Evolutionary conservation across 2,888 invertebrate genomes (phyloP), one percentile per base, ranked within the genome.

Genomic region (Aleiodes alternator): DNA sequence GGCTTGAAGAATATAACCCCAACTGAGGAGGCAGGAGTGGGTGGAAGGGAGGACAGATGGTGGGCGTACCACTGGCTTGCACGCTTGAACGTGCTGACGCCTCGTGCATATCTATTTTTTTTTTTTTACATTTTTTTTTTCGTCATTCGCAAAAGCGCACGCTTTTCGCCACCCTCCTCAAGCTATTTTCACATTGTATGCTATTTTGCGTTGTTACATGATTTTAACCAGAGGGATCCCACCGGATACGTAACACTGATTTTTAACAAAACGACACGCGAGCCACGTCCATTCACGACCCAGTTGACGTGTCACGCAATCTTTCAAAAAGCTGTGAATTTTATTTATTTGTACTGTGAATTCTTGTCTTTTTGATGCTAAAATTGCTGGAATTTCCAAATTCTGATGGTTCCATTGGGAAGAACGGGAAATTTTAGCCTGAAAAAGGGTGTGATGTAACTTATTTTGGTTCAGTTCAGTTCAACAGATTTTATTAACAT

Each of bases 21-120:
- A 66, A 77, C 75, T 76, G 78, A 79, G 75, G 75, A 73, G 79
- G 78, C 69, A 34, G 34, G 73, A 76, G 74, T 76, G 78, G 69
- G 74, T 68, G 55, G 70, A 71, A 76, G 79, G 78, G 80, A 82
- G 83, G 84, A 84, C 87, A 87, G 85, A 87, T 86, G 87, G 87
- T 84, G 86, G 87, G 87, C 87, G 87, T 87, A 84, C 84, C 77
- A 79, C 72, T 75, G 73, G 78, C 77, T 53, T 75, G 70, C 78
- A 59, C 73, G 53, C 68, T 57, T 66, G 56, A 69, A 73, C 51
- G 72, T 61, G 69, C 68, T 69, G 71, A 72, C 64, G 59, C 76
- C 72, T 74, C 76, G 73, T 75, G 76, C 74, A 78, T 76, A 76
- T 76, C 70, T 73, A 70, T 59, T 68, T 73, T 73, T 43, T 43